Evolutionary conservation across 35 echinoderm and acorn worm genomes (phyloP), one percentile per base, ranked within the genome.

Genomic region (Eucidaris tribuloides): DNA sequence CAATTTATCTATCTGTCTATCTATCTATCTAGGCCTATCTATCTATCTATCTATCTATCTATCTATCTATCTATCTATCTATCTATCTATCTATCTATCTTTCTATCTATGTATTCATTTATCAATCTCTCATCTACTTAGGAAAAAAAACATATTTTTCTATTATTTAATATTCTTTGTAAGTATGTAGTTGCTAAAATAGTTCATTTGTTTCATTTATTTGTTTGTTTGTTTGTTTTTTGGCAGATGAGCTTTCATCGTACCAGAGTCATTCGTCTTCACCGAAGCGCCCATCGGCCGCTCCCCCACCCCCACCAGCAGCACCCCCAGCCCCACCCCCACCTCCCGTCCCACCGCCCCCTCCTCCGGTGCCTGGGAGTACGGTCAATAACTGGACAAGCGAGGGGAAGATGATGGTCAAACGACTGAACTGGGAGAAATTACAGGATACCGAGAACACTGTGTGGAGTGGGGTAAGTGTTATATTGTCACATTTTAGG

Each of bases 371-470:
- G 15, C 65, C 82, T 14, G 81, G 87, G 15, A 83, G 84, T 32
- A 71, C 85, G 42, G 85, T 84, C 34, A 90, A 90, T 48, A 80
- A 82, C 20, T 78, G 76, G 31, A 70, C 55, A 9, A 61, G 42
- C n/a, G 57, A 55, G 14, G 86, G 81, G 5, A 89, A 94, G 70
- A 99, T 99, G 96, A 46, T 82, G 2, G 96, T 99, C 13, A 99
- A 99, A 63, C 62, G 96, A 45, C 78, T 99, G 38, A 99, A 99
- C 54, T 99, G 96, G 96, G 96, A 99, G 65, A 99, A 99, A 46
- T 41, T 99, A 31, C 87, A 89, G 42, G 84, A 88, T 50, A 99
- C 96, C 65, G 86, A 99, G 46, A 93, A 99, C 52, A 99, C 96
- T 15, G 88, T 99, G 18, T 99, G 96, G 96, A 92, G 91, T 83